Evolutionary conservation across 2,888 invertebrate genomes (phyloP), one percentile per base, ranked within the genome.

Genomic region (Andricus quercusramuli): DNA sequence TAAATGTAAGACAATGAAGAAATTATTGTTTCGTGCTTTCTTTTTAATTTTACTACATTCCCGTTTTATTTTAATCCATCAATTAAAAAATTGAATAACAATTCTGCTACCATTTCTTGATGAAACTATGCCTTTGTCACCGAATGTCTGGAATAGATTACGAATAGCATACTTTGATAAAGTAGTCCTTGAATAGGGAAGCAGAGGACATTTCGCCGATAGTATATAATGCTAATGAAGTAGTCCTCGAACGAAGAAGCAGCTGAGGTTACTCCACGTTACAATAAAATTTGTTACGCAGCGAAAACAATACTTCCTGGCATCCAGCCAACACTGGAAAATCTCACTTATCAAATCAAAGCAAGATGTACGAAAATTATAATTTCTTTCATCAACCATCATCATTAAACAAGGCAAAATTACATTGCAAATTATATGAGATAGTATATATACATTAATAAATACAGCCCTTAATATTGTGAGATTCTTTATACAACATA

Each of bases 401-500:
- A 70, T 20, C 25, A 22, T 67, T 67, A 67, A 74, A 74, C n/a
- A 29, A 74, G 51, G 13, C n/a, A 74, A 56, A 74, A 15, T 56
- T 32, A 1, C 20, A 56, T 56, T 47, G 74, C 32, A 56, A 74
- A 74, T 51, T n/a, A 74, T 74, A 51, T 20, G n/a, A 32, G 29
- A 11, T 25, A 74, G n/a, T 37, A 37, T 37, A 37, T 74, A 56
- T 74, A 74, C 74, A 74, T 74, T 74, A 74, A 74, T 74, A 56
- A 74, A 74, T 74, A 74, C 74, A 74, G 29, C 15, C 56, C 37
- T 74, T 74, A 51, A 74, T 11, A 51, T 74, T 29, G 70, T n/a
- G n/a, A 56, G n/a, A 74, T 56, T 56, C 74, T 74, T 74, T 74
- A 74, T 74, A 74, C 56, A 74, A 74, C 74, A n/a, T 74, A 74